A percentile compares a stretch with the other conserved stretches of the same genome.
phyloP scores from a whole-genome alignment of 2,797 vertebrate genomes.

The Numenius phaeopus region DNA sequence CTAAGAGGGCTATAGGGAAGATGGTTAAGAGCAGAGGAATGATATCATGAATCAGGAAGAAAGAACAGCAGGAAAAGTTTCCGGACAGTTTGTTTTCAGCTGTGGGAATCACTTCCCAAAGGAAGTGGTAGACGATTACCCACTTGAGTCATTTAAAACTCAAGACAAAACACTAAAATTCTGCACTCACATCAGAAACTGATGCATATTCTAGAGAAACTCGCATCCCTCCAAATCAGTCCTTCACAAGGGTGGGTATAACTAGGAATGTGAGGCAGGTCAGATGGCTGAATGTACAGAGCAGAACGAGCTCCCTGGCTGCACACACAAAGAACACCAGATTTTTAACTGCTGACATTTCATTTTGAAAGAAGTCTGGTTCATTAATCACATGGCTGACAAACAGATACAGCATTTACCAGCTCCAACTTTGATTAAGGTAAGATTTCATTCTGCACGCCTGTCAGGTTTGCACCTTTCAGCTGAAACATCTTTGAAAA shows the following conservation, averaged over 20 bases:
- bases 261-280: not conserved
- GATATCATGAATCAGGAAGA: not conserved
- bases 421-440: not conserved
- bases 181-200: not conserved
- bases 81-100: slow-evolving; percentile 24
- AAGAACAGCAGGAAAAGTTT: slow-evolving; percentile 58
- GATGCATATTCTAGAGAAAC: not conserved
- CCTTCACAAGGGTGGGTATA: not conserved
- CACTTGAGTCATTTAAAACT: not conserved
- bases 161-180: not conserved
- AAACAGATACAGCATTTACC: not conserved
- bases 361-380: not conserved
- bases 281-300: rapidly evolving
- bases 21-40: not conserved
- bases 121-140: slow-evolving; percentile 44
- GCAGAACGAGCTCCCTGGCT: not conserved
- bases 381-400: not conserved
- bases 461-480: slow-evolving; percentile 12
- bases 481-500: slow-evolving; percentile 6
- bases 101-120: slow-evolving; percentile 66
- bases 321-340: not conserved
- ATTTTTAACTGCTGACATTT: not conserved
- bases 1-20: not conserved
- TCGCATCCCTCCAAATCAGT: not conserved
- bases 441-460: not conserved